Percentiles rank a stretch among this genome's conserved stretches.
phyloP scores from a whole-genome alignment of 2,888 invertebrate species.

The Formica aserva region DNA sequence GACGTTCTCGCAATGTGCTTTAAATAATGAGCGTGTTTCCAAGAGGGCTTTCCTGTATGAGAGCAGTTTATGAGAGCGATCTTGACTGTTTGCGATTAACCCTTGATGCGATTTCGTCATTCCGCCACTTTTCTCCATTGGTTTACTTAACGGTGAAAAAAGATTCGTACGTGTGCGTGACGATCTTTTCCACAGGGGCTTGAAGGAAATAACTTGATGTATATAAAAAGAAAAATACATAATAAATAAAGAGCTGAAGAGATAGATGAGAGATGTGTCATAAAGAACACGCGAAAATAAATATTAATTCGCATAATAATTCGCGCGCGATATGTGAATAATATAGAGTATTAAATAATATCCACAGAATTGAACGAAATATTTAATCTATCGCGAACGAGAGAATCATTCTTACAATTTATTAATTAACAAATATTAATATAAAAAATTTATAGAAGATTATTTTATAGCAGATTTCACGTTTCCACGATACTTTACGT shows the following conservation, averaged over 20 bases:
- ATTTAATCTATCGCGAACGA: neutral
- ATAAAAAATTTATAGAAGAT: neutral
- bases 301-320: neutral
- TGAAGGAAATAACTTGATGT: neutral
- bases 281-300: neutral
- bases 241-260: neutral
- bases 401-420: neutral
- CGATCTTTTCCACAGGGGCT: neutral
- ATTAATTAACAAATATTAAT: slow-evolving; percentile 1
- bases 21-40: slow-evolving; percentile 19
- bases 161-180: neutral
- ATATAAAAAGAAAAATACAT: neutral
- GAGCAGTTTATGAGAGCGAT: slow-evolving; percentile 5
- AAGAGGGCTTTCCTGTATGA: neutral
- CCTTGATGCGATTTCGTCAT: slow-evolving; percentile 1
- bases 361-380: neutral
- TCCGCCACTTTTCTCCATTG: neutral
- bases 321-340: neutral
- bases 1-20: slow-evolving; percentile 5
- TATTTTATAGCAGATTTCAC: neutral
- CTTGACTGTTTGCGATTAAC: neutral
- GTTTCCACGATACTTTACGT: neutral
- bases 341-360: slow-evolving; percentile 25
- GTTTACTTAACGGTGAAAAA: neutral
- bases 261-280: neutral